These are phyloP conservation scores for Microplitis deprimator DNA, from an alignment of 2,888 invertebrate species.

Conservation along the genomic window DNA sequence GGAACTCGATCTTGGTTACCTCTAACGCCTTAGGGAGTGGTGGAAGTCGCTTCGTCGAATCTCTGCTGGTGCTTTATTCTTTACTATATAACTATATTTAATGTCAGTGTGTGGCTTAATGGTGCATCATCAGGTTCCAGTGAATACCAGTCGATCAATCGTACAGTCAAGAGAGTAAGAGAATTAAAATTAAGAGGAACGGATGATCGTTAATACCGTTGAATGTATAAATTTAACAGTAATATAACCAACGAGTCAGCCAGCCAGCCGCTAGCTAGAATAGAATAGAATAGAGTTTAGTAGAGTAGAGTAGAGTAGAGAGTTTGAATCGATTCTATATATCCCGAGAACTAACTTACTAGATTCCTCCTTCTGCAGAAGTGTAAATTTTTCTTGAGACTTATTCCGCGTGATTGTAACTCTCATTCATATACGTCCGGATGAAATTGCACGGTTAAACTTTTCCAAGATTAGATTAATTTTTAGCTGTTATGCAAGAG, in stretches of 20 bases:
- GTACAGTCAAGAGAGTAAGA: neutral
- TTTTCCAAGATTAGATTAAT: conserved; percentile 10
- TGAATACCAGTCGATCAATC: conserved; percentile 28
- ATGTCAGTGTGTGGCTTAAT: neutral
- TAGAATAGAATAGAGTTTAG: neutral
- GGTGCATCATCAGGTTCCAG: conserved; percentile 40
- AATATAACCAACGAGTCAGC: neutral
- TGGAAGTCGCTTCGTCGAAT: too few species aligned
- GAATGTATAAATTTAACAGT: conserved; percentile 29
- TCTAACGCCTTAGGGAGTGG: conserved; percentile 7
- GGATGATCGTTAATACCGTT: conserved; percentile 16
- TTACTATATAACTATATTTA: too few species aligned
- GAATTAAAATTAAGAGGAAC: conserved; percentile 1
- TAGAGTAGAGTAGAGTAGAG: conserved; percentile 5
- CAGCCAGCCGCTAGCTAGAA: conserved; percentile 8
- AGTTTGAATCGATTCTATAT: conserved; percentile 21
- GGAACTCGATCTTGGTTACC: conserved; percentile 38
- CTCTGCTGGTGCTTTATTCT: too few species aligned
- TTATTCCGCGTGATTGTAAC: conserved; percentile 23
- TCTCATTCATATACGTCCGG: conserved; percentile 20
- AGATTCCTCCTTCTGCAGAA: conserved; percentile 7
- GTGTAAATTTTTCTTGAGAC: conserved; percentile 25
- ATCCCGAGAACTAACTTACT: neutral
- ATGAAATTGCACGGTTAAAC: conserved; percentile 17
- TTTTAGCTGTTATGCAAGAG: neutral